Base-by-base conservation (phyloP, 2,888 invertebrate genomes). In the Alcis repandata region DNA sequence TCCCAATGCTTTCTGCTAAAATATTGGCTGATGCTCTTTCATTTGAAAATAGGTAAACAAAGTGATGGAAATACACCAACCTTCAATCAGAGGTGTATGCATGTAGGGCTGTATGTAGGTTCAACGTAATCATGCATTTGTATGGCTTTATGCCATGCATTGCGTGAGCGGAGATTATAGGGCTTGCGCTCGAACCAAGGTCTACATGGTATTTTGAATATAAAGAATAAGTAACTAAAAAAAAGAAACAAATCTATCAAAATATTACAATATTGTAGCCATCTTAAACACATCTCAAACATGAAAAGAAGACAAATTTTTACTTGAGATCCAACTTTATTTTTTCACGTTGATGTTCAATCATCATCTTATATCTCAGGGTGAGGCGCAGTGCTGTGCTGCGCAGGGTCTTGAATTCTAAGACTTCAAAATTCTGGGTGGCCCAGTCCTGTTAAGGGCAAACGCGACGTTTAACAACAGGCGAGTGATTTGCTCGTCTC, bases 101-200 rank as follows among this genome's bases (percentile, higher is more conserved):
- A 45, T 1, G 45, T n/a, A 10, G 4, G n/a, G 8, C 1, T 40
- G 15, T n/a, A 22, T 22, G 41, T 43, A 32, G 43, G 11, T 41
- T 43, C 32, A 1, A 15, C 33, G 43, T 17, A 41, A 54, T 54
- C 15, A 43, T 54, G 54, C 32, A 54, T 54, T 54, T 43, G 11
- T 54, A 43, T 13, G 54, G 54, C 43, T 54, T 43, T 22, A 32
- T 19, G 22, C 54, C 41, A 27, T 43, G 49, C 49, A 33, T 33
- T 33, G 49, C 33, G 49, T 49, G 49, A 4, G 33, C 11, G 17
- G 49, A 33, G 49, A 49, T 49, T 49, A 49, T 19, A 49, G 49
- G 33, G 49, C 49, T 49, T 49, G 32, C 17, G 17, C 4, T 9
- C 27, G 13, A 27, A 20, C 3, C 22, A 10, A 40, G 0, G n/a